Percentiles rank a stretch among this genome's conserved stretches.
These are phyloP conservation scores for Dreissena rostriformis DNA, from an alignment of 1,140 invertebrate species.

Conservation along the genomic window DNA sequence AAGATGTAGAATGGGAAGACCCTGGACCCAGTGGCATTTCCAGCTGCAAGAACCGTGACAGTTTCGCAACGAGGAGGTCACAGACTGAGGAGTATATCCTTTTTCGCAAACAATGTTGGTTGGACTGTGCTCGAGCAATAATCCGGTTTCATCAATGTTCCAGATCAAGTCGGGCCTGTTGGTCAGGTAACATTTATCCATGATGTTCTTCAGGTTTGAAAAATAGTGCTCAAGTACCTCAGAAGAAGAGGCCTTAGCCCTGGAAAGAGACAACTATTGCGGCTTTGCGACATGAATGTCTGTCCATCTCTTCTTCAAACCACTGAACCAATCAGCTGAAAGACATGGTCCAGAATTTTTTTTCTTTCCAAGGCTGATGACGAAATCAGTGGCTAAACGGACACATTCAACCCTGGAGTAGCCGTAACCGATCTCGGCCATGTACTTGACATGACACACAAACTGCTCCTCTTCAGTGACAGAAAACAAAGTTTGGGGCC, in stretches of 20 bases:
- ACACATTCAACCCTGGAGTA: too few species aligned
- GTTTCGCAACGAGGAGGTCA: background rate
- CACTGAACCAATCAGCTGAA: too few species aligned
- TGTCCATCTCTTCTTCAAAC: background rate
- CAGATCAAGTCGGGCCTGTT: slow-evolving; percentile 25
- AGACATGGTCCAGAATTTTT: background rate
- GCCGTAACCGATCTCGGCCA: too few species aligned
- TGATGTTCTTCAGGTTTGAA: background rate
- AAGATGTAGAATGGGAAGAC: too few species aligned
- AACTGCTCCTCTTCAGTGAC: background rate
- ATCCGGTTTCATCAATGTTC: too few species aligned
- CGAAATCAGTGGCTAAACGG: too few species aligned
- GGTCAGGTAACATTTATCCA: background rate
- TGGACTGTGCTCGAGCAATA: too few species aligned
- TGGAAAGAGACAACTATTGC: slow-evolving; percentile 86
- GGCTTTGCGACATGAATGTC: slow-evolving; percentile 91
- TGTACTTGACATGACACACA: too few species aligned
- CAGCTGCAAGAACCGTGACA: too few species aligned
- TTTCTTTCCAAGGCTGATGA: background rate
- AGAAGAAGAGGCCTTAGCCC: too few species aligned
- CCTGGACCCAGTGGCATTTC: too few species aligned
- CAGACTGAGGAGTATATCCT: slow-evolving; percentile 9
- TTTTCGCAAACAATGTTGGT: slow-evolving; percentile 47
- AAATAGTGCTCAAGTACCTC: too few species aligned
- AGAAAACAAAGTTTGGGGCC: background rate